Evolutionary conservation across 1,140 invertebrate species (phyloP).

Genomic region (Goniozus legneri): DNA sequence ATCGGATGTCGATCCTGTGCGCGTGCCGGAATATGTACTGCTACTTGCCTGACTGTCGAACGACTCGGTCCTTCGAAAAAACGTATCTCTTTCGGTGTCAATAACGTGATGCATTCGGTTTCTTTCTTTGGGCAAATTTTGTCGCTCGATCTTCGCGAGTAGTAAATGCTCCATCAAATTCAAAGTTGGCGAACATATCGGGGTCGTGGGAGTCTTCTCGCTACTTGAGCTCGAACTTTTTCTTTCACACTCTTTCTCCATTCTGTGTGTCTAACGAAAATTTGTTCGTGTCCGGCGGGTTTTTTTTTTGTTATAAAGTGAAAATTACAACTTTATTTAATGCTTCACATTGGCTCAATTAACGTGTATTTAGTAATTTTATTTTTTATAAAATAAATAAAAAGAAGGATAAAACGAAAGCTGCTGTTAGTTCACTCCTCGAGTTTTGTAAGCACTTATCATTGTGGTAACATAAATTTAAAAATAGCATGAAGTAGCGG

Average conservation of each 20-base stretch:
- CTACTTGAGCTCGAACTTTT: conserved; percentile 20
- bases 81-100: conserved; percentile 23
- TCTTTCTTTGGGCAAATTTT: conserved; percentile 27
- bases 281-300: too few relatives aligned
- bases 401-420: too few relatives aligned
- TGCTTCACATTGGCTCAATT: too few relatives aligned
- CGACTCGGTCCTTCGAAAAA: conserved; percentile 72
- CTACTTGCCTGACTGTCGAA: conserved; percentile 74
- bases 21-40: conserved; percentile 62
- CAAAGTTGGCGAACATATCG: conserved; percentile 57
- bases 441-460: too few relatives aligned
- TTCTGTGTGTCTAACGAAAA: conserved; percentile 1
- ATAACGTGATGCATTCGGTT: not conserved
- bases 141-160: conserved; percentile 71
- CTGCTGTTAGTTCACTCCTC: too few relatives aligned
- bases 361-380: too few relatives aligned
- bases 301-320: too few relatives aligned
- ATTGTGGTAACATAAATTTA: too few relatives aligned
- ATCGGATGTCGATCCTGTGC: conserved; percentile 56
- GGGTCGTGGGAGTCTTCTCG: conserved; percentile 18
- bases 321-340: too few relatives aligned
- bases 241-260: conserved; percentile 22
- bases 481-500: too few relatives aligned
- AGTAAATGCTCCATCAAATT: conserved; percentile 72
- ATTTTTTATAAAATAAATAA: too few relatives aligned